These are phyloP conservation scores for Tylochromis polylepis DNA, from an alignment of 2,113 vertebrate species.

Conservation along the genomic window DNA sequence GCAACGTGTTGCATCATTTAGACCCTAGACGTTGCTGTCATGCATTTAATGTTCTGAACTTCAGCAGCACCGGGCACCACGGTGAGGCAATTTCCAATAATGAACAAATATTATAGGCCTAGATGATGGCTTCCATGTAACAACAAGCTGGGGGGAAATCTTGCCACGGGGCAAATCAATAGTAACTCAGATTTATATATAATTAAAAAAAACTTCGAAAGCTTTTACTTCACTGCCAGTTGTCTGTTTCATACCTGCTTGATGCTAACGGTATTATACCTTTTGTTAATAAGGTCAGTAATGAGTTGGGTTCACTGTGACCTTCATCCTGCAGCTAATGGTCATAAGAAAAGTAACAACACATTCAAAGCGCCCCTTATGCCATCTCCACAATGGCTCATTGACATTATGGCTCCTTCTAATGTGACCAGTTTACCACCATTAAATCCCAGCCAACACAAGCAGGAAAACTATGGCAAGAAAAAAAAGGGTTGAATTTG, in stretches of 20 bases:
- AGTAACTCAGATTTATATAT: neutral
- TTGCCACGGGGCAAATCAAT: conserved; percentile 4
- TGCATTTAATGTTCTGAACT: neutral
- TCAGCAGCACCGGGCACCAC: neutral
- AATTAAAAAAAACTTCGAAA: neutral
- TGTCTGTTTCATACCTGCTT: neutral
- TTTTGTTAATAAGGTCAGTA: neutral
- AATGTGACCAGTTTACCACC: neutral
- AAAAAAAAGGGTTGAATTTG: neutral
- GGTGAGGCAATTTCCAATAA: neutral
- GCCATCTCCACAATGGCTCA: neutral
- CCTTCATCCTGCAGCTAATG: conserved; percentile 1
- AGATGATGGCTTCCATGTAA: neutral
- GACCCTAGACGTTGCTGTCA: neutral
- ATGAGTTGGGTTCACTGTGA: conserved; percentile 2
- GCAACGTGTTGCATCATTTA: conserved; percentile 20
- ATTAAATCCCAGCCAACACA: neutral
- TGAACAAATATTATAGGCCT: neutral
- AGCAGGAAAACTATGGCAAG: neutral
- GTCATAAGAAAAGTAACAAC: conserved; percentile 1
- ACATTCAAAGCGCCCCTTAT: neutral
- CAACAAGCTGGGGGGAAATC: neutral
- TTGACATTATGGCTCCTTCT: neutral
- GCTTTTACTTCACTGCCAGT: neutral
- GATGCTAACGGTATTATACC: neutral